A percentile compares a stretch with the other conserved stretches of the same genome.
phyloP scores from a whole-genome alignment of 2,888 invertebrate species.

The Amorpha juglandis region DNA sequence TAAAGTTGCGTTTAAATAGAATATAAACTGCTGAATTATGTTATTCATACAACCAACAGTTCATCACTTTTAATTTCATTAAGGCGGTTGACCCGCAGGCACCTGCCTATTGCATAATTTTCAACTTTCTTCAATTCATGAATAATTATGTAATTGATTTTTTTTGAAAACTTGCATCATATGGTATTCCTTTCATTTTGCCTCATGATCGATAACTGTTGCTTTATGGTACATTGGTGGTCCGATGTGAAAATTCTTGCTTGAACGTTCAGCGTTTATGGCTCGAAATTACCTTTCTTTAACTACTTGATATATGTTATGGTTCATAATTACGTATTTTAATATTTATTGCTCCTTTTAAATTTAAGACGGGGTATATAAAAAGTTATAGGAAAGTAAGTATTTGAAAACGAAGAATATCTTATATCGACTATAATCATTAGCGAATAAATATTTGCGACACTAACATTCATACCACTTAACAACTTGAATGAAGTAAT shows the following conservation, averaged over 20 bases:
- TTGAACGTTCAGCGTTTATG: conserved; percentile 11
- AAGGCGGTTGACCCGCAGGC: conserved; percentile 36
- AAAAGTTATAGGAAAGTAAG: background rate
- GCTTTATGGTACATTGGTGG: conserved; percentile 20
- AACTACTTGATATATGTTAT: conserved; percentile 21
- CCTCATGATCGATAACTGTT: conserved; percentile 19
- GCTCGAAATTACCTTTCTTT: conserved; percentile 21
- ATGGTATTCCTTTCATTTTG: conserved; percentile 45
- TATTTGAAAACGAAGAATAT: background rate
- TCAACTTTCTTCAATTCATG: conserved; percentile 55
- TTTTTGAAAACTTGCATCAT: conserved; percentile 44
- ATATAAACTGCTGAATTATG: conserved; percentile 70
- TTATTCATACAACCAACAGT: conserved; percentile 43
- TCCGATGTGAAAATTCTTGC: conserved; percentile 22
- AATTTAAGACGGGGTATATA: background rate
- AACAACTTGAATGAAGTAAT: background rate
- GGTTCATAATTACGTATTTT: conserved; percentile 14
- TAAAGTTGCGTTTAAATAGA: conserved; percentile 52
- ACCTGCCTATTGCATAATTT: conserved; percentile 40
- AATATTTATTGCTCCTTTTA: conserved; percentile 19
- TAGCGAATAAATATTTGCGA: background rate
- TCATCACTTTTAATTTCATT: conserved; percentile 48
- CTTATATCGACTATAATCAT: background rate
- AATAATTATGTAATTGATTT: conserved; percentile 48
- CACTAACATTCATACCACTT: background rate